A percentile compares a stretch with the other conserved stretches of the same genome.
Evolutionary conservation across 2,888 invertebrate species (phyloP).

Genomic region (Cheilosia urbana): DNA sequence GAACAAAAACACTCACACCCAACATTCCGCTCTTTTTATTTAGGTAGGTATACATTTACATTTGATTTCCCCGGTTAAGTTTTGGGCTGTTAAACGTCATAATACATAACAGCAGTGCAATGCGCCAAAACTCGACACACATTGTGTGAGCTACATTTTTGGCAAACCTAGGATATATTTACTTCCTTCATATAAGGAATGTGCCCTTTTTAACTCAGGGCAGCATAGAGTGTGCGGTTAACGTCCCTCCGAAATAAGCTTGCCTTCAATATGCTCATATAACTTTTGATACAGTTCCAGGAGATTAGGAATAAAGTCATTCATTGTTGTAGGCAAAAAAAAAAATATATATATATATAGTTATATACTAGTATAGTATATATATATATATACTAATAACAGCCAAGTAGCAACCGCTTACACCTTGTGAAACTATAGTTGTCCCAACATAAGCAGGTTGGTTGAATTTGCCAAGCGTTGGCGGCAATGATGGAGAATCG

Average conservation of each 20-base stretch:
- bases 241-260: background rate
- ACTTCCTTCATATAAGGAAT: background rate
- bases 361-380: no score
- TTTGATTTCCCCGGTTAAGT: background rate
- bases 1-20: background rate
- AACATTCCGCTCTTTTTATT: background rate
- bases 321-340: background rate
- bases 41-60: no score
- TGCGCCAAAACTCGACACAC: constrained; percentile 43
- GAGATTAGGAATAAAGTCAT: constrained; percentile 49
- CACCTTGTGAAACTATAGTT: constrained; percentile 1
- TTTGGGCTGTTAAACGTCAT: background rate
- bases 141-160: constrained; percentile 20
- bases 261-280: constrained; percentile 11
- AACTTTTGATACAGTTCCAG: constrained; percentile 60
- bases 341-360: no score
- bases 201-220: background rate
- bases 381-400: background rate
- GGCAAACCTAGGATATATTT: constrained; percentile 25
- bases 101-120: constrained; percentile 28
- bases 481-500: background rate
- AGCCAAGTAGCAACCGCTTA: background rate
- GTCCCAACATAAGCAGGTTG: background rate
- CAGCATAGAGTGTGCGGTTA: background rate
- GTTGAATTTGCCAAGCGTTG: background rate